Conservation (phyloP, 1,140 invertebrate genomes). For the Tetramorium simillimum region DNA sequence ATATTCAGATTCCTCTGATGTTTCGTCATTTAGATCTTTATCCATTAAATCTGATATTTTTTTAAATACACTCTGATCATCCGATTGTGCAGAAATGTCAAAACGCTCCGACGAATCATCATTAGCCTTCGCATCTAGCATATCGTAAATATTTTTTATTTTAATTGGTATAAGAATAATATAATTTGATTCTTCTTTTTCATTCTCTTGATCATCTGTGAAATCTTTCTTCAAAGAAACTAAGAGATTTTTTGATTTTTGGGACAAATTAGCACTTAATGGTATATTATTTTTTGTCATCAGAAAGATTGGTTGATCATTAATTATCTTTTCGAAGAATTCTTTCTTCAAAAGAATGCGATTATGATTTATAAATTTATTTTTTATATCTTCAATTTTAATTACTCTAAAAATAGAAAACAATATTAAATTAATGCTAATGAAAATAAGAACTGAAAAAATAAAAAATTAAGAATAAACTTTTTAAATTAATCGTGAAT, state of each 20-base stretch:
- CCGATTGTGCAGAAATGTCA: not conserved
- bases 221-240: not conserved
- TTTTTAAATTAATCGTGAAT: not conserved
- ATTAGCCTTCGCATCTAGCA: not conserved
- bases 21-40: not conserved
- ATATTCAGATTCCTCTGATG: conserved; percentile 15
- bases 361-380: not conserved
- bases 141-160: not conserved
- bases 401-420: not conserved
- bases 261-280: not conserved
- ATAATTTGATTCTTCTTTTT: not conserved
- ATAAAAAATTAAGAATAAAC: not conserved
- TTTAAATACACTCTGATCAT: not conserved
- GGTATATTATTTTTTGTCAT: not conserved
- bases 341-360: not conserved
- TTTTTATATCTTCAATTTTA: not conserved
- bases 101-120: not conserved
- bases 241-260: not conserved
- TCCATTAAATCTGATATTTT: not conserved
- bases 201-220: not conserved
- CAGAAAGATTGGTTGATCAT: not conserved
- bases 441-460: not conserved
- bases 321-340: not conserved
- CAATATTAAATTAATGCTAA: not conserved
- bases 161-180: not conserved